Evolutionary conservation across 2,113 vertebrate species (phyloP).

Genomic region (Irena cyanogastra): DNA sequence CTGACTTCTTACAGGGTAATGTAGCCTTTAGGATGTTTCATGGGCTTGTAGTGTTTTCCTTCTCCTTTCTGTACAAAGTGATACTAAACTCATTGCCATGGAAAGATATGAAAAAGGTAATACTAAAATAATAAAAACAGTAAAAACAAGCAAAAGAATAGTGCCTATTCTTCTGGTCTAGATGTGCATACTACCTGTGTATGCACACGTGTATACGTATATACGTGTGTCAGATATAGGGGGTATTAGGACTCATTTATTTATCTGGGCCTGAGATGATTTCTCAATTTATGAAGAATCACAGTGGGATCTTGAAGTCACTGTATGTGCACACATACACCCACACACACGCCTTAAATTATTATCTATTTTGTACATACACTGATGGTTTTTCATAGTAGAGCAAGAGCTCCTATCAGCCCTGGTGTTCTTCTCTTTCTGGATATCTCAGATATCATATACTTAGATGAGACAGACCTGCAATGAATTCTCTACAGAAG

Average conservation of each 20-base stretch:
- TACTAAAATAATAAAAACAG: neutral
- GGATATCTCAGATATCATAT: neutral
- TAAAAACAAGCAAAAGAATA: neutral
- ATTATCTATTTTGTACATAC: neutral
- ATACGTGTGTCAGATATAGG: neutral
- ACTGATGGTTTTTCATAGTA: neutral
- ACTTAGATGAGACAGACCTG: neutral
- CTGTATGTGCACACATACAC: neutral
- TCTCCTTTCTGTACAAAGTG: neutral
- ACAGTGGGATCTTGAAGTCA: neutral
- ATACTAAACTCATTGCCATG: neutral
- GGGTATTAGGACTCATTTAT: neutral
- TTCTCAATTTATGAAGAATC: neutral
- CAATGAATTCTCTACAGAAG: neutral
- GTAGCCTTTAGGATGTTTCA: neutral
- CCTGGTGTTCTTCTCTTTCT: neutral
- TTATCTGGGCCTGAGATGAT: neutral
- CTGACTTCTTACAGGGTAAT: neutral
- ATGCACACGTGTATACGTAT: rapidly evolving
- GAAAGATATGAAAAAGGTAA: neutral
- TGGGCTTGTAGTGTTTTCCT: neutral
- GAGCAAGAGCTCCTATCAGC: neutral
- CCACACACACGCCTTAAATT: neutral
- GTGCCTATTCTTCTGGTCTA: neutral
- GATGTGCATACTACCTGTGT: neutral